Evolutionary conservation across 1,140 invertebrate genomes (phyloP).

Genomic region (Brachionus paranguensis): DNA sequence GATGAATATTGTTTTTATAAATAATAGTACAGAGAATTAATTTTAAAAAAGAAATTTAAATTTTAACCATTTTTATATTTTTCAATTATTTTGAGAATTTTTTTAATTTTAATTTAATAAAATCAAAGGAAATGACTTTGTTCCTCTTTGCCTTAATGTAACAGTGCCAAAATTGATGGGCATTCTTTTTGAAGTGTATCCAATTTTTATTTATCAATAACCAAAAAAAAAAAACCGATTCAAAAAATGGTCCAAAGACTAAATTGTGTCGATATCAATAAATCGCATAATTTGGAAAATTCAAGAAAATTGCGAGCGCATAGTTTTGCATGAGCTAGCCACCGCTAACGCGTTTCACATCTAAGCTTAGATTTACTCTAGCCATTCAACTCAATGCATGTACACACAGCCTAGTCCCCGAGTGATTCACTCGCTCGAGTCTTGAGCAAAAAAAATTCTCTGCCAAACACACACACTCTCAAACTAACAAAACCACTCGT

Average conservation of each 20-base stretch:
- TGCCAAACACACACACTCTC: neutral
- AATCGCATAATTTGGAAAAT: constrained; percentile 5
- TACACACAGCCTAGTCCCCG: neutral
- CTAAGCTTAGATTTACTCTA: constrained; percentile 25
- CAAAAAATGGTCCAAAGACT: neutral
- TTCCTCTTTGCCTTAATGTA: too few relatives aligned
- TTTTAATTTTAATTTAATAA: too few relatives aligned
- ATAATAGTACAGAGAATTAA: too few relatives aligned
- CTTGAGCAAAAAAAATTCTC: neutral
- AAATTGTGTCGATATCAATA: neutral
- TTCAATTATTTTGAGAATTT: too few relatives aligned
- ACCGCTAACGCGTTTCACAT: neutral
- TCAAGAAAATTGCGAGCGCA: neutral
- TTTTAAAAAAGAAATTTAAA: too few relatives aligned
- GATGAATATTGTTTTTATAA: too few relatives aligned
- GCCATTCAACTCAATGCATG: neutral
- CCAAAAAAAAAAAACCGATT: too few relatives aligned
- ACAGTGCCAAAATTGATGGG: too few relatives aligned
- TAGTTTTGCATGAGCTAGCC: neutral
- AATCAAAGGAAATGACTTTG: too few relatives aligned
- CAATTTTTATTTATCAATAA: too few relatives aligned
- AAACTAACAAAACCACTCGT: neutral
- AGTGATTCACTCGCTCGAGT: neutral
- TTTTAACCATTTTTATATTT: too few relatives aligned
- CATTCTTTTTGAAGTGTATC: too few relatives aligned